Evolutionary conservation across 37 sponge, comb jelly and placozoan species (phyloP).

Genomic region (Mnemiopsis leidyi): DNA sequence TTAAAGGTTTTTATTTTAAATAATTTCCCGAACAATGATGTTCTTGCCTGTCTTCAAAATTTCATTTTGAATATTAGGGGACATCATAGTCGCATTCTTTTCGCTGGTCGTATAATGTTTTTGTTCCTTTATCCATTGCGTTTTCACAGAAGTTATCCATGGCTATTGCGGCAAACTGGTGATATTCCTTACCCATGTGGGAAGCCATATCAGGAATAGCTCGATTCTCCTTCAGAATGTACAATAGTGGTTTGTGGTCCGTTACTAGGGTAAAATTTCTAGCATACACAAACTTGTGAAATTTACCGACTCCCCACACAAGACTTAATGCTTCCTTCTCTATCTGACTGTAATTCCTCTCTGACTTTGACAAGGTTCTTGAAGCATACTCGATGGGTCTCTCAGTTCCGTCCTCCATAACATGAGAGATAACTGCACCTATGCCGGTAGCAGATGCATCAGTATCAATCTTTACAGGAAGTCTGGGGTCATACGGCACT

Average conservation of each 20-base stretch:
- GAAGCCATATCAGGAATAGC: not conserved
- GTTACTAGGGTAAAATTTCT: not conserved
- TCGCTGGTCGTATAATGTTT: not conserved
- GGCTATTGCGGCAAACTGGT: not conserved
- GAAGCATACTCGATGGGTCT: conserved; percentile 1
- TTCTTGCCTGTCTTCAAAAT: not conserved
- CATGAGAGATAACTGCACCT: conserved; percentile 1
- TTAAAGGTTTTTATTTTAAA: no score
- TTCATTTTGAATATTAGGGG: conserved; percentile 56
- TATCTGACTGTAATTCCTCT: conserved; percentile 36
- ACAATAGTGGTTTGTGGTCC: conserved; percentile 2
- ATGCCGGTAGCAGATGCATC: not conserved
- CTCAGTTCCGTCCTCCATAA: not conserved
- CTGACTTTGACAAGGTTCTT: not conserved
- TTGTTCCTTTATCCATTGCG: not conserved
- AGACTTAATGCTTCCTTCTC: no score
- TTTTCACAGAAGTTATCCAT: conserved; percentile 28
- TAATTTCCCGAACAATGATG: conserved; percentile 1
- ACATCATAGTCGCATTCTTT: conserved; percentile 44
- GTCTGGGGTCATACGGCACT: not conserved
- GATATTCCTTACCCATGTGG: not conserved
- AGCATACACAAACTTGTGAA: not conserved
- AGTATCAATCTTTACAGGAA: not conserved
- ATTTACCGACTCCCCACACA: not conserved
- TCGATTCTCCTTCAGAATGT: not conserved